Conservation (phyloP, 2,113 vertebrate genomes). For the Aleadryas rufinucha region DNA sequence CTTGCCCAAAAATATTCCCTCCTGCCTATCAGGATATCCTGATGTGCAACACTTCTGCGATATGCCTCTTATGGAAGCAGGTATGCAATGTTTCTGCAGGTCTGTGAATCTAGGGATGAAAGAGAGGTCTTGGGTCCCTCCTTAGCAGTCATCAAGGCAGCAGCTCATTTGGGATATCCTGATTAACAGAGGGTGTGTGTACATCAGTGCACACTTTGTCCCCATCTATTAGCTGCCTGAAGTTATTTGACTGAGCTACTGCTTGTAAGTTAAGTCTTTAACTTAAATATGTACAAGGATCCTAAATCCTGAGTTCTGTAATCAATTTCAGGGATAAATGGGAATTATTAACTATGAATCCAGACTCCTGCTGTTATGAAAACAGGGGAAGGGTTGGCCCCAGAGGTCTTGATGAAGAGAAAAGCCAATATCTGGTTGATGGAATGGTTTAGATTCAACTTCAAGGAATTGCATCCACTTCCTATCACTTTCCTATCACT, state of each 20-base stretch:
- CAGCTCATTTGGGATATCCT: not conserved
- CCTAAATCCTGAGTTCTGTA: not conserved
- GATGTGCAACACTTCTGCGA: not conserved
- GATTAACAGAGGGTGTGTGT: not conserved
- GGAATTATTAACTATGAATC: not conserved
- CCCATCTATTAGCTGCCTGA: not conserved
- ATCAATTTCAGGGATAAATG: not conserved
- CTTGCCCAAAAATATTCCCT: conserved; percentile 68
- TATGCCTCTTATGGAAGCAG: not conserved
- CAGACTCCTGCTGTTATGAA: not conserved
- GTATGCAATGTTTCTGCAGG: not conserved
- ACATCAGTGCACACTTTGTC: not conserved
- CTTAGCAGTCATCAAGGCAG: not conserved
- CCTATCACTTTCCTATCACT: not conserved
- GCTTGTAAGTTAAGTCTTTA: not conserved
- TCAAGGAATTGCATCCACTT: not conserved
- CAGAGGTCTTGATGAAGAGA: not conserved
- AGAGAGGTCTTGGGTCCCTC: not conserved
- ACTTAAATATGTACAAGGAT: not conserved
- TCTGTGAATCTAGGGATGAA: not conserved
- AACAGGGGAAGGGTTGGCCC: not conserved
- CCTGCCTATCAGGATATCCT: conserved; percentile 58
- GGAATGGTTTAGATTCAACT: not conserved
- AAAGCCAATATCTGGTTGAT: not conserved
- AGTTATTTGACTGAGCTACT: not conserved